Conservation (phyloP, 2,113 vertebrate species). For the Laticauda colubrina region DNA sequence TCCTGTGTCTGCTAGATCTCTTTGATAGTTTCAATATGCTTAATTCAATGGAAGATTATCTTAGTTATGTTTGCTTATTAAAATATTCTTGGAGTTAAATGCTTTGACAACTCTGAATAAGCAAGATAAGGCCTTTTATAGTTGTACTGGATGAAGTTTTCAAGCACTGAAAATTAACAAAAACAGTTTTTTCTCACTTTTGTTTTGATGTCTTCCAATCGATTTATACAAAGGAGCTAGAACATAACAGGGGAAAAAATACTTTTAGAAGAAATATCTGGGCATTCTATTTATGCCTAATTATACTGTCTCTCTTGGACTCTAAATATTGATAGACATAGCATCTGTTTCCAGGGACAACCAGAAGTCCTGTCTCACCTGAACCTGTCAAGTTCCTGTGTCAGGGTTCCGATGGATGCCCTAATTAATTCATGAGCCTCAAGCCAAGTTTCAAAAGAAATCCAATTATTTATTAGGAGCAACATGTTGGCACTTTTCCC, state of each 20-base stretch:
- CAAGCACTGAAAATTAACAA: background rate
- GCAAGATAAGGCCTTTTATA: background rate
- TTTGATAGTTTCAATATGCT: slow-evolving; percentile 47
- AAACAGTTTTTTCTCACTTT: background rate
- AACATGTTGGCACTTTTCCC: too few relatives aligned
- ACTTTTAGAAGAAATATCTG: background rate
- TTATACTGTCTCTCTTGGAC: background rate
- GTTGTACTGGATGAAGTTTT: slow-evolving; percentile 13
- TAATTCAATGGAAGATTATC: slow-evolving; percentile 50
- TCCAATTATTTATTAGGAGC: too few relatives aligned
- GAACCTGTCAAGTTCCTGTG: background rate
- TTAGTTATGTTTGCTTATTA: slow-evolving; percentile 44
- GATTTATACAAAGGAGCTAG: background rate
- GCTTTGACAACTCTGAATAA: slow-evolving; percentile 35
- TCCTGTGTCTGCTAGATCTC: slow-evolving; percentile 42
- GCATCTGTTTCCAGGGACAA: background rate
- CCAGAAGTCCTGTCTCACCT: background rate
- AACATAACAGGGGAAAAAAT: background rate
- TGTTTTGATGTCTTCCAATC: background rate
- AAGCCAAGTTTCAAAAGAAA: too few relatives aligned
- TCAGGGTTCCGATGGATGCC: too few relatives aligned
- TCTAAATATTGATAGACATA: background rate
- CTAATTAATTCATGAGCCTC: too few relatives aligned
- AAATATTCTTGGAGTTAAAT: slow-evolving; percentile 46
- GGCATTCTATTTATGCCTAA: background rate